phyloP scores from a whole-genome alignment of 2,888 invertebrate species.

The Drosophila flavopinicola region DNA sequence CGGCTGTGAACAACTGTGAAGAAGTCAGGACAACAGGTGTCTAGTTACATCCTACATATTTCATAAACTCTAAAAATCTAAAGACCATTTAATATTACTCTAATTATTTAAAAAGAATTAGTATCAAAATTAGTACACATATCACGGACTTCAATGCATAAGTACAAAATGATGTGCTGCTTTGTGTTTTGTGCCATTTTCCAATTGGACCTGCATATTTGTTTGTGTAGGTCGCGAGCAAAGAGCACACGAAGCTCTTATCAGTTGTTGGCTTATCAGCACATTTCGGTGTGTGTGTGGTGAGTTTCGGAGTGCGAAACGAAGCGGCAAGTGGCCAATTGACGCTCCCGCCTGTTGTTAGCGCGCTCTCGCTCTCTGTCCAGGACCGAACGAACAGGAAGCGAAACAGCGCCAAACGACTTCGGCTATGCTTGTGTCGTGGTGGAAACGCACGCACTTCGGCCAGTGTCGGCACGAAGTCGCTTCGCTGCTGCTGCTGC shows the following conservation, averaged over 20 bases:
- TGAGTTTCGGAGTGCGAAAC: slow-evolving; percentile 60
- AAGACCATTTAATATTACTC: no score
- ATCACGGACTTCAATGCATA: no score
- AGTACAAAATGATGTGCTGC: neutral
- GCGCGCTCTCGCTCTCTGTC: slow-evolving; percentile 6
- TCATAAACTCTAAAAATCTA: no score
- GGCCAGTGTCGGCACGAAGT: slow-evolving; percentile 24
- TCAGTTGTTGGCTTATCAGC: slow-evolving; percentile 56
- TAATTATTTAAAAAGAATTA: no score
- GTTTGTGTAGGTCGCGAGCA: slow-evolving; percentile 57
- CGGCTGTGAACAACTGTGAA: neutral
- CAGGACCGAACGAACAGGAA: slow-evolving; percentile 4
- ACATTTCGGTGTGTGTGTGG: slow-evolving; percentile 29
- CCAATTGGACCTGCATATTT: slow-evolving; percentile 18
- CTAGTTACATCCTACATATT: neutral
- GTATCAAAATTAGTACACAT: no score
- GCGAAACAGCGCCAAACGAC: slow-evolving; percentile 31
- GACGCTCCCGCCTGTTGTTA: slow-evolving; percentile 16
- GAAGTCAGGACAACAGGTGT: slow-evolving; percentile 36
- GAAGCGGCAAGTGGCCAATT: slow-evolving; percentile 1
- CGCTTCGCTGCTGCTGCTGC: slow-evolving; percentile 20
- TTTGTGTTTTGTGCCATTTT: slow-evolving; percentile 19
- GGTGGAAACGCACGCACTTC: slow-evolving; percentile 16
- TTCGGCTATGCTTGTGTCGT: slow-evolving; percentile 32
- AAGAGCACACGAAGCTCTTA: slow-evolving; percentile 35